A percentile compares a stretch with the other conserved stretches of the same genome.
phyloP scores from a whole-genome alignment of 2,888 invertebrate species.

The Euzophera pinguis region DNA sequence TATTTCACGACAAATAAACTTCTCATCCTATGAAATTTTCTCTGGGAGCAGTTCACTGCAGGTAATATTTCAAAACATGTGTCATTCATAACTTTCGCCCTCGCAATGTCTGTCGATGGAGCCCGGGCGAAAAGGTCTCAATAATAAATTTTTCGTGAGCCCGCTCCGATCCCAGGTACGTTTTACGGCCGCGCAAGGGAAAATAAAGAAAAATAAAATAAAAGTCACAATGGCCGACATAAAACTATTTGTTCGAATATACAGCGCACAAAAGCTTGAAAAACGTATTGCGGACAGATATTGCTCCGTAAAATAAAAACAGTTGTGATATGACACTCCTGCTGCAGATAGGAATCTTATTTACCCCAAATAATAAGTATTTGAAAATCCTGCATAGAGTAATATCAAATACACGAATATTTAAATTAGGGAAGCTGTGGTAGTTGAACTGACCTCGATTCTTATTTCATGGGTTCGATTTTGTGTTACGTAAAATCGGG shows the following conservation, averaged over 20 bases:
- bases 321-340: conserved; percentile 16
- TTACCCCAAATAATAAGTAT: not conserved
- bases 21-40: conserved; percentile 74
- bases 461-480: conserved; percentile 11
- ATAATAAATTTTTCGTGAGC: conserved; percentile 79
- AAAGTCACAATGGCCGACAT: conserved; percentile 77
- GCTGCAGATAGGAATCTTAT: no score
- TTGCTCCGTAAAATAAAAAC: conserved; percentile 35
- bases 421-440: conserved; percentile 10
- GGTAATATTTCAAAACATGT: conserved; percentile 80
- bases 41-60: conserved; percentile 71
- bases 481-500: conserved; percentile 4
- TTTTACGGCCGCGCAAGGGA: conserved; percentile 77
- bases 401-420: conserved; percentile 5
- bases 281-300: conserved; percentile 42
- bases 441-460: conserved; percentile 14
- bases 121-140: conserved; percentile 76
- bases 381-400: not conserved
- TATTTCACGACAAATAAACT: conserved; percentile 79
- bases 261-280: conserved; percentile 53
- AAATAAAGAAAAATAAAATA: conserved; percentile 80
- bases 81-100: conserved; percentile 79
- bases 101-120: conserved; percentile 80
- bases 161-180: conserved; percentile 76
- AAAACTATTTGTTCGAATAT: conserved; percentile 74